Evolutionary conservation across 2,797 vertebrate species (phyloP).

Genomic region (Chanos chanos): DNA sequence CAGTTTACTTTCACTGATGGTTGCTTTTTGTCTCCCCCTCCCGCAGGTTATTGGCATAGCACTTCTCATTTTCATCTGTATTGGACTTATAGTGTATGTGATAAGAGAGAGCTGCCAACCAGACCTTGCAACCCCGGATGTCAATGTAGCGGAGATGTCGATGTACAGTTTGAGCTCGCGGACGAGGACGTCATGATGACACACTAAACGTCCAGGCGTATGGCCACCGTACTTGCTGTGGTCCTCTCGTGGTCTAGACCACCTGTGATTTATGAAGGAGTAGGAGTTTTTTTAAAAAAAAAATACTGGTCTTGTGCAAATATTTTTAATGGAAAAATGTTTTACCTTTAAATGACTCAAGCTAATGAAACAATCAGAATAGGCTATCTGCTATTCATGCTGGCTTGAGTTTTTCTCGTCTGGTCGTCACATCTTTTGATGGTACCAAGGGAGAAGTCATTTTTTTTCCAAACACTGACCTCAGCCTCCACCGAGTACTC

Average conservation of each 20-base stretch:
- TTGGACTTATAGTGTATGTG: slow-evolving; percentile 72
- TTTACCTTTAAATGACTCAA: not conserved
- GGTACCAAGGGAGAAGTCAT: too few species aligned
- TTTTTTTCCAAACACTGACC: too few species aligned
- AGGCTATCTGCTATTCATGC: too few species aligned
- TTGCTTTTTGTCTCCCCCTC: not conserved
- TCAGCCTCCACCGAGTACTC: too few species aligned
- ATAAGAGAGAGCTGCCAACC: slow-evolving; percentile 70
- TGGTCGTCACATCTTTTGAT: too few species aligned
- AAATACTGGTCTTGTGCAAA: not conserved
- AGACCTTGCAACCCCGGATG: slow-evolving; percentile 62
- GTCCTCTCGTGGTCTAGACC: not conserved
- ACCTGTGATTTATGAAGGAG: not conserved
- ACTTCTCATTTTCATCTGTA: slow-evolving; percentile 74
- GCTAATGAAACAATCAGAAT: too few species aligned
- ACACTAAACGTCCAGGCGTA: slow-evolving; percentile 25
- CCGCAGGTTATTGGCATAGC: slow-evolving; percentile 71
- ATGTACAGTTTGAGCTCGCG: slow-evolving; percentile 65
- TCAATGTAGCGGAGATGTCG: slow-evolving; percentile 66
- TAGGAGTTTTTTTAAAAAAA: not conserved
- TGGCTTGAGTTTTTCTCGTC: too few species aligned
- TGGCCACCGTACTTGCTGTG: too few species aligned
- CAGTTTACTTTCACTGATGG: not conserved
- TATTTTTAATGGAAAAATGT: not conserved
- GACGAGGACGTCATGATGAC: slow-evolving; percentile 61